Base-by-base conservation (phyloP, 1,140 invertebrate genomes). In the Copidosoma floridanum region DNA sequence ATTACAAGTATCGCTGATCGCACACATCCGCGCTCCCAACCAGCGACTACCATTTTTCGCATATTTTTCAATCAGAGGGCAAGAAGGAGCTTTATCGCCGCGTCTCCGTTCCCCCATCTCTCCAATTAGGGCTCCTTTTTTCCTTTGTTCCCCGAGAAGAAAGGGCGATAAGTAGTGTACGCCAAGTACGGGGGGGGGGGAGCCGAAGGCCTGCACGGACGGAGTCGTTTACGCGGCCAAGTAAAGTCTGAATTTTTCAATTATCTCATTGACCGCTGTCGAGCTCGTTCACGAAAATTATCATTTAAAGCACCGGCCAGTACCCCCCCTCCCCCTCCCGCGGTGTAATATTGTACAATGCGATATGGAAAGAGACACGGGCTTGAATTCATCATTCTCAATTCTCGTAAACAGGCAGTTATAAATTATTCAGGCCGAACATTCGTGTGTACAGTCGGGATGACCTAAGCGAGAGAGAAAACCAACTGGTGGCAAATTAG, bases 321-420 rank as follows among this genome's bases (percentile, higher is more conserved):
- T 47, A 11, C 44, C n/a, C 20, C 1, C 44, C 10, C 44, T 20
- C 37, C 14, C 38, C n/a, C n/a, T n/a, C n/a, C 11, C 41, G 43
- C 47, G 50, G 50, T 46, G 47, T 43, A n/a, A 60, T 60, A 60
- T 53, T 60, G 57, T 51, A 60, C 47, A 50, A 52, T 48, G 59
- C 27, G 52, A 55, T 48, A 62, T 56, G 60, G 51, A n/a, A n/a
- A n/a, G n/a, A 62, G 60, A 62, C 60, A 44, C 58, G 67, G n/a
- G 74, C 68, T 76, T 72, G 75, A 77, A 78, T 80, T 80, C 76
- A 79, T 80, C 76, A 79, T 80, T 79, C 59, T 78, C 76, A 79
- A 80, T 80, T 80, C 77, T 80, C 75, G 77, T 79, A 80, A 80
- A 79, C 78, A 80, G 78, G 75, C 76, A 72, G 76, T 78, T 80